Base-by-base conservation (phyloP, 2,888 invertebrate species). In the Acronicta aceris region DNA sequence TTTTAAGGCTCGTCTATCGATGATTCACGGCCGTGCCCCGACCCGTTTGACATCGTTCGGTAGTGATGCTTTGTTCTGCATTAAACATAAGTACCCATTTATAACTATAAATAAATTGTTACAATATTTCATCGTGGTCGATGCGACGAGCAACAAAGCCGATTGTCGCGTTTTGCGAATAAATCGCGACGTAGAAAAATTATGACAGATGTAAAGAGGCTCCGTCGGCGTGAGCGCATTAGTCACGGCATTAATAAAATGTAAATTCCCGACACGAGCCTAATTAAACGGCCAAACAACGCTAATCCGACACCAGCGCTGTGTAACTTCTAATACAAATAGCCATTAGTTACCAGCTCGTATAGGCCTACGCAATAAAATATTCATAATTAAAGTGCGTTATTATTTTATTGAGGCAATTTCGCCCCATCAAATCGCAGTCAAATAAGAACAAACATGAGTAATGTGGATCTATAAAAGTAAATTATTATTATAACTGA, bases 401-500 rank as follows among this genome's bases (percentile, higher is more conserved):
- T 84, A 89, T 91, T 88, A 91, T 89, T 91, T 91, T 89, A 92
- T 91, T 88, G 84, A 85, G 81, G 88, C 87, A 87, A 90, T 91
- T 89, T 86, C 78, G 84, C 85, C 84, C 87, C 89, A 91, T 91
- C 90, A 88, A 89, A 87, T 85, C 75, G 83, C 88, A 89, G 89
- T 92, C 91, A 92, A 92, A 93, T 92, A 92, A 92, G 90, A 92
- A 93, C 92, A 91, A 92, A 92, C 89, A 89, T 91, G 89, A 93
- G 88, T 92, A 89, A 93, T 93, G 91, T 87, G 89, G 88, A 89
- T 92, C 92, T 92, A 93, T 93, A 92, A 93, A 92, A 92, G 91
- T 93, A 92, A 93, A 91, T 93, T 93, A 93, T 93, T 93, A 90
- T 93, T 90, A 92, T 93, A 93, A 92, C 92, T 93, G 92, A 92